Evolutionary conservation across 2,113 vertebrate genomes (phyloP).

Genomic region (Oryzias woworae): DNA sequence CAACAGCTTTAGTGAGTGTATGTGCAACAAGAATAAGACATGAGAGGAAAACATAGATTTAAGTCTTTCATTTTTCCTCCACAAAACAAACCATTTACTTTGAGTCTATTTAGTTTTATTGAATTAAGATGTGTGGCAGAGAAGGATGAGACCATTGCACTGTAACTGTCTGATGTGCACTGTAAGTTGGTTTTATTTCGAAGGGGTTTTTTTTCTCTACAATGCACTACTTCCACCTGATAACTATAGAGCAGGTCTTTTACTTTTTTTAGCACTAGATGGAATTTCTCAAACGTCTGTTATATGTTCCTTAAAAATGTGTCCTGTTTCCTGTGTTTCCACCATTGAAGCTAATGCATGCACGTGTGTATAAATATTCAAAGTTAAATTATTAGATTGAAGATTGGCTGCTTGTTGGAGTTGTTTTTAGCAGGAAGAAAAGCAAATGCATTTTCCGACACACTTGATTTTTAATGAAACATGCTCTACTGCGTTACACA

Average conservation of each 20-base stretch:
- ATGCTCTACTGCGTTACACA: too few species aligned
- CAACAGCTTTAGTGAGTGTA: slow-evolving; percentile 20
- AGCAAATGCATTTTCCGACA: too few species aligned
- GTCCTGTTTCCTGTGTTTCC: neutral
- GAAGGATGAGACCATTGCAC: slow-evolving; percentile 61
- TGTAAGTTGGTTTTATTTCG: slow-evolving; percentile 25
- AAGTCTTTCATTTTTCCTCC: neutral
- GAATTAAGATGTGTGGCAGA: slow-evolving; percentile 20
- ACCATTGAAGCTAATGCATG: too few species aligned
- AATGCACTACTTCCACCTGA: slow-evolving; percentile 39
- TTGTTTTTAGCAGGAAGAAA: neutral
- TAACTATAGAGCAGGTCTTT: slow-evolving; percentile 20
- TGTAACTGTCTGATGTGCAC: slow-evolving; percentile 56
- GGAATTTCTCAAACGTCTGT: slow-evolving; percentile 16
- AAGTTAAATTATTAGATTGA: neutral
- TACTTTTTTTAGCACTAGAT: slow-evolving; percentile 13
- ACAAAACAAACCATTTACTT: slow-evolving; percentile 25
- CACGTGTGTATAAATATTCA: neutral
- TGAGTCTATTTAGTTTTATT: slow-evolving; percentile 28
- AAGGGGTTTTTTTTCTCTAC: slow-evolving; percentile 20
- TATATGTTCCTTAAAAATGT: slow-evolving; percentile 18
- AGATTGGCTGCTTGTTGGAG: slow-evolving; percentile 11
- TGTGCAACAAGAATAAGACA: slow-evolving; percentile 20
- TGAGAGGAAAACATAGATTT: neutral
- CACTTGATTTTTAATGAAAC: too few species aligned